Percentiles rank a stretch among this genome's conserved stretches.
phyloP scores from a whole-genome alignment of 2,888 invertebrate genomes.

The Parthenolecanium corni region DNA sequence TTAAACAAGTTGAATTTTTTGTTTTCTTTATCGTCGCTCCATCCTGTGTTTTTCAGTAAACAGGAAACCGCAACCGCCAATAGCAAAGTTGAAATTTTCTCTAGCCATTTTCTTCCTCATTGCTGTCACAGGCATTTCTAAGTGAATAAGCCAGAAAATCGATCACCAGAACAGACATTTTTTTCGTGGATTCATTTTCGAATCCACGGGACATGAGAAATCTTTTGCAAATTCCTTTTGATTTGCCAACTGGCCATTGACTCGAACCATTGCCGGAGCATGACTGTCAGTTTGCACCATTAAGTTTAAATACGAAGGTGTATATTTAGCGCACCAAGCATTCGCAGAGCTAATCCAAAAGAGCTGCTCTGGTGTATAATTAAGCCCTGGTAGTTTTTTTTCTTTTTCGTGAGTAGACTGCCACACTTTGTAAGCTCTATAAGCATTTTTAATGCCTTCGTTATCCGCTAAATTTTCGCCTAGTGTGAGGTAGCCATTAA shows the following conservation, averaged over 20 bases:
- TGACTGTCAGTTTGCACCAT: slow-evolving; percentile 45
- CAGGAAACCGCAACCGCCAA: too few relatives aligned
- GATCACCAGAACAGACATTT: slow-evolving; percentile 41
- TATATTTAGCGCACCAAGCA: slow-evolving; percentile 73
- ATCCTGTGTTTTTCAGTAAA: too few relatives aligned
- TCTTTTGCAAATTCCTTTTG: slow-evolving; percentile 47
- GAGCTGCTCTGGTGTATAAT: slow-evolving; percentile 53
- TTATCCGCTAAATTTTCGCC: slow-evolving; percentile 79
- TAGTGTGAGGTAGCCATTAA: slow-evolving; percentile 39
- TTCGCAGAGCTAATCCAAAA: slow-evolving; percentile 75
- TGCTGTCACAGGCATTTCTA: too few relatives aligned
- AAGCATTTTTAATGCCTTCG: slow-evolving; percentile 80
- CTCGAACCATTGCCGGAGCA: slow-evolving; percentile 44
- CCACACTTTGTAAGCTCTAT: slow-evolving; percentile 68
- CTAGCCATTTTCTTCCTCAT: too few relatives aligned
- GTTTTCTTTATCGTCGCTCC: too few relatives aligned
- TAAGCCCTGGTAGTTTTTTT: slow-evolving; percentile 54
- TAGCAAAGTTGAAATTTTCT: too few relatives aligned
- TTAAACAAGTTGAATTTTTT: too few relatives aligned
- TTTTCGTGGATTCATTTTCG: slow-evolving; percentile 48
- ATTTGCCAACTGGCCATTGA: slow-evolving; percentile 50
- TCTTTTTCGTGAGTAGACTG: slow-evolving; percentile 53
- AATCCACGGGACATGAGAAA: slow-evolving; percentile 47
- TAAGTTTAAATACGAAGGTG: slow-evolving; percentile 55
- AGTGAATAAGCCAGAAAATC: not conserved